These are phyloP conservation scores for Cottoperca gobio DNA, from an alignment of 2,797 vertebrate genomes.

Conservation along the genomic window DNA sequence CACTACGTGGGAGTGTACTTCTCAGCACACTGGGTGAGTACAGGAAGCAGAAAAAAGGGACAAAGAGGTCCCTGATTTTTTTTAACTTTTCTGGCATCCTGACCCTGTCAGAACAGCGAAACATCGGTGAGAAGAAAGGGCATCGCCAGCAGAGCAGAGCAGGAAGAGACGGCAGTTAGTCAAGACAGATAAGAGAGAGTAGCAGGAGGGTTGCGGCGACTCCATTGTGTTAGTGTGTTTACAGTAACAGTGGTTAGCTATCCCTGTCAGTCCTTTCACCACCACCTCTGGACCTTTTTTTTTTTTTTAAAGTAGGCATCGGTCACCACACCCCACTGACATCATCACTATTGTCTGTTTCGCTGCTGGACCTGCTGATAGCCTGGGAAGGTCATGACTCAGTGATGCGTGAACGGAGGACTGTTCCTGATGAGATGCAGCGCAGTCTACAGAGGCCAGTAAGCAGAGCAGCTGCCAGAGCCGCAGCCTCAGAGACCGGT, in stretches of 20 bases:
- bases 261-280: conserved; percentile 35
- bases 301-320: conserved; percentile 13
- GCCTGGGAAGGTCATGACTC: conserved; percentile 51
- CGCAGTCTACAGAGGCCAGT: conserved; percentile 25
- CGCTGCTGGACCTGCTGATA: conserved; percentile 43
- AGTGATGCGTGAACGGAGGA: conserved; percentile 32
- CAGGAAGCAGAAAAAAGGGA: conserved; percentile 27
- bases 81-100: conserved; percentile 5
- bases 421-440: conserved; percentile 62
- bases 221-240: conserved; percentile 63
- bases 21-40: conserved; percentile 98
- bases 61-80: conserved; percentile 30
- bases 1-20: conserved; percentile 97
- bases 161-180: conserved; percentile 53
- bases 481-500: conserved; percentile 45
- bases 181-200: conserved; percentile 42
- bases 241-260: conserved; percentile 30
- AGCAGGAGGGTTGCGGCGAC: conserved; percentile 40
- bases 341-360: conserved; percentile 57
- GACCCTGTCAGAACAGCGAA: conserved; percentile 41
- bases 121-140: conserved; percentile 27
- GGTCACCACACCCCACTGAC: conserved; percentile 55
- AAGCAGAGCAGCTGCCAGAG: conserved; percentile 64
- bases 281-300: conserved; percentile 44
- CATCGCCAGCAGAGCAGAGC: conserved; percentile 33